phyloP scores from a whole-genome alignment of 2,888 invertebrate genomes.

The Ochropacha duplaris region DNA sequence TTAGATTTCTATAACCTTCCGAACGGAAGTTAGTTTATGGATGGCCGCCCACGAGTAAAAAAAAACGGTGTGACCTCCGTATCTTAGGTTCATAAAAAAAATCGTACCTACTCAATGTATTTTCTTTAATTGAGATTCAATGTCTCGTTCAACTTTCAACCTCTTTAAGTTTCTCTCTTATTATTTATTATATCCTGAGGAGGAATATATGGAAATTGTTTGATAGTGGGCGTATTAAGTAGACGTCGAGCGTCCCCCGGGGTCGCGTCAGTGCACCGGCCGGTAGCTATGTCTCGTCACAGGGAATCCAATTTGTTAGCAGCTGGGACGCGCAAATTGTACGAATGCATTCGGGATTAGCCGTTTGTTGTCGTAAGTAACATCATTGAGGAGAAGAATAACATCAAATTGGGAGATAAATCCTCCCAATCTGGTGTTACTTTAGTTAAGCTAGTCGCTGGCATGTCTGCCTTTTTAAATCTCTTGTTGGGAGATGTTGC shows the following conservation, averaged over 20 bases:
- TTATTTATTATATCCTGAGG: background rate
- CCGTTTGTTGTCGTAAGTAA: constrained; percentile 26
- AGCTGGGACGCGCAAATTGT: constrained; percentile 47
- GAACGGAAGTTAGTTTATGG: no score
- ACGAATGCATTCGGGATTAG: constrained; percentile 46
- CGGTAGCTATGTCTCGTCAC: constrained; percentile 27
- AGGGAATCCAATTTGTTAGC: constrained; percentile 51
- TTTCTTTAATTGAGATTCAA: no score
- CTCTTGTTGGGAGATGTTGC: background rate
- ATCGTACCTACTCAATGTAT: no score
- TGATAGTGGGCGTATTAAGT: constrained; percentile 11
- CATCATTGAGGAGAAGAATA: no score
- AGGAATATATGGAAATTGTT: background rate
- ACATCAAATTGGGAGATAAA: no score
- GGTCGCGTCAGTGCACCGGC: constrained; percentile 8
- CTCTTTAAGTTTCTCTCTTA: no score
- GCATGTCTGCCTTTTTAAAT: background rate
- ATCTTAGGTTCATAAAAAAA: no score
- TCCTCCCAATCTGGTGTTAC: constrained; percentile 16
- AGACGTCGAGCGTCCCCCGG: constrained; percentile 10
- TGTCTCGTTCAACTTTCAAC: no score
- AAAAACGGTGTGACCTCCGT: no score
- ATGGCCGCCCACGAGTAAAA: no score
- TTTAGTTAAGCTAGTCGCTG: constrained; percentile 3
- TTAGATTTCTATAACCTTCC: no score